Conservation (phyloP, 2,113 vertebrate species). For the Loxodonta africana region DNA sequence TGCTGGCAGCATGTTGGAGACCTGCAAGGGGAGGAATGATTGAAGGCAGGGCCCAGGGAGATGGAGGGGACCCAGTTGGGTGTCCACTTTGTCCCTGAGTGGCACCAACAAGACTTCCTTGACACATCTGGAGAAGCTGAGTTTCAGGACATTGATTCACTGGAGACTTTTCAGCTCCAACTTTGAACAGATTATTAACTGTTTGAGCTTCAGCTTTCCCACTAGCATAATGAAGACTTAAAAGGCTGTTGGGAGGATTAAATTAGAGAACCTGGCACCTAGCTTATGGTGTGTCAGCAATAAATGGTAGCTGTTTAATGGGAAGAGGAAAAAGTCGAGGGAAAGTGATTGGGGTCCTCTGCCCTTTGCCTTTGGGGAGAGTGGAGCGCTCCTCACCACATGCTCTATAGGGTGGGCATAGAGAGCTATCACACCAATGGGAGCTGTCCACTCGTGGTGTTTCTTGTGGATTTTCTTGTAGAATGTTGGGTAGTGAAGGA, state of each 20-base stretch:
- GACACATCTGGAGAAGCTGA: background rate
- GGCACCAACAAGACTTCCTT: background rate
- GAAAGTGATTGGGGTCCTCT: background rate
- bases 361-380: background rate
- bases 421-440: slow-evolving; percentile 91
- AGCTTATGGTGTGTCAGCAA: background rate
- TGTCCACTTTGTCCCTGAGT: background rate
- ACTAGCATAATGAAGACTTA: background rate
- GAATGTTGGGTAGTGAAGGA: slow-evolving; percentile 93
- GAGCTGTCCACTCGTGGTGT: slow-evolving; percentile 98
- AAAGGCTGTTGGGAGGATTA: background rate
- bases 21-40: slow-evolving; percentile 81
- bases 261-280: background rate
- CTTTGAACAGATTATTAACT: background rate
- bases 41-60: background rate
- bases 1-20: slow-evolving; percentile 93
- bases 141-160: background rate
- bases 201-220: background rate
- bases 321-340: background rate
- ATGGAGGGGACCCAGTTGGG: too few species aligned
- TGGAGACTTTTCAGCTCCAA: background rate
- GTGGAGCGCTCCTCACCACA: slow-evolving; percentile 87
- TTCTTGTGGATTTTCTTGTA: slow-evolving; percentile 96
- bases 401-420: slow-evolving; percentile 96
- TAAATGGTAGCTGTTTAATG: background rate